Evolutionary conservation across 2,113 vertebrate species (phyloP).

Genomic region (Crotophaga sulcirostris): DNA sequence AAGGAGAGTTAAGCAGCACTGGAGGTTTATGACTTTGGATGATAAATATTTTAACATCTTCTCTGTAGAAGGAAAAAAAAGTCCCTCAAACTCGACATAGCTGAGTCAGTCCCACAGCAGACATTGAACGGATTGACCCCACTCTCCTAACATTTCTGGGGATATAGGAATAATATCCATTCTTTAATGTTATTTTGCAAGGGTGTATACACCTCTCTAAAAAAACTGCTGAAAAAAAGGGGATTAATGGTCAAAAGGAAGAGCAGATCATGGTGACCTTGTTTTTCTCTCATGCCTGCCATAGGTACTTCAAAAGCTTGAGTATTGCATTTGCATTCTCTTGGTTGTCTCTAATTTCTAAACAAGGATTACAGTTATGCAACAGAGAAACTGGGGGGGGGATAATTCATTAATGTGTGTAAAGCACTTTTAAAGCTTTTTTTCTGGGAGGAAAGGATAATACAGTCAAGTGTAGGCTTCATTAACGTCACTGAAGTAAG

Average conservation of each 20-base stretch:
- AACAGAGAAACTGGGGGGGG: background rate
- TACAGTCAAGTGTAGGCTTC: background rate
- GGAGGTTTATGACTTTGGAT: background rate
- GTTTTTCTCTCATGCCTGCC: background rate
- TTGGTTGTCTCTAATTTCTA: background rate
- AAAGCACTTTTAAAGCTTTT: constrained; percentile 34
- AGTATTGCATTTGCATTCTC: background rate
- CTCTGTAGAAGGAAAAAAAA: background rate
- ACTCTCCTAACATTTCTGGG: background rate
- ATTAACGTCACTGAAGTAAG: background rate
- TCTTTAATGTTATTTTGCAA: background rate
- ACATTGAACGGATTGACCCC: background rate
- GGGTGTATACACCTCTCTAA: background rate
- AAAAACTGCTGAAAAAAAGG: background rate
- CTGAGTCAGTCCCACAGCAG: background rate
- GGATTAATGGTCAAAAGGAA: background rate
- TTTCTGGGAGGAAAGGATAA: constrained; percentile 8
- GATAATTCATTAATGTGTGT: background rate
- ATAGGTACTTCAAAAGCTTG: background rate
- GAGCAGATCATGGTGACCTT: background rate
- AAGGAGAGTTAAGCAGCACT: background rate
- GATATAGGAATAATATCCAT: background rate
- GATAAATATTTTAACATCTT: background rate
- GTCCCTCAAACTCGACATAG: background rate
- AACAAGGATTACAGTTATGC: background rate